Conservation (phyloP, 1,140 invertebrate genomes). For the Pogonognathellus flavescens region DNA sequence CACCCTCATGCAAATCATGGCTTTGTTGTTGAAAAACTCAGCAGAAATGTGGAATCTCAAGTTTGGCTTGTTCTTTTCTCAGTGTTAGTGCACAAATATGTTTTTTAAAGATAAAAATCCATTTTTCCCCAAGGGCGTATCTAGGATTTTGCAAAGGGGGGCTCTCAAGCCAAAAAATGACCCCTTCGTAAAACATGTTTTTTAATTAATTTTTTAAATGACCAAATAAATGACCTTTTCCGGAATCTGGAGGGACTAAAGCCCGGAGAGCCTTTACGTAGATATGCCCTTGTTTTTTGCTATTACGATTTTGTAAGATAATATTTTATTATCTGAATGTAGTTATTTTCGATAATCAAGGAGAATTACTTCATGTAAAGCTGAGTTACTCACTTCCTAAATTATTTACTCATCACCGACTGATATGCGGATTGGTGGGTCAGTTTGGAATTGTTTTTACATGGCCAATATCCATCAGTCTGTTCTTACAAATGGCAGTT, state of each 20-base stretch:
- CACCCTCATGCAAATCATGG: constrained; percentile 48
- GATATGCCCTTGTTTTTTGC: too few species aligned
- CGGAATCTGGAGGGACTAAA: too few species aligned
- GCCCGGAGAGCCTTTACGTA: too few species aligned
- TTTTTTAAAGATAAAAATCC: background rate
- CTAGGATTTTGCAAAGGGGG: too few species aligned
- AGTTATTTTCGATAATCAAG: constrained; percentile 22
- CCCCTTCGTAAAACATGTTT: background rate
- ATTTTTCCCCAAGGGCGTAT: background rate
- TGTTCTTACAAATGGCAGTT: background rate
- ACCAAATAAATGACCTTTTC: background rate
- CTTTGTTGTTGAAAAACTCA: constrained; percentile 54
- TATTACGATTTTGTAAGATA: too few species aligned
- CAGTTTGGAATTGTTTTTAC: constrained; percentile 49
- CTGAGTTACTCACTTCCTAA: constrained; percentile 6
- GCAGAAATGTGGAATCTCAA: constrained; percentile 63
- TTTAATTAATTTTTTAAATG: background rate
- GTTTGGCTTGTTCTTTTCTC: constrained; percentile 58
- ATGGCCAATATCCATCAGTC: constrained; percentile 5
- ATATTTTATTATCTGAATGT: too few species aligned
- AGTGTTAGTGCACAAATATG: constrained; percentile 27
- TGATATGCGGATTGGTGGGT: constrained; percentile 35
- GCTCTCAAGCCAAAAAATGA: too few species aligned
- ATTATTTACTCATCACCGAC: constrained; percentile 54
- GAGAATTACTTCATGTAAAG: constrained; percentile 19